Percentiles rank a stretch among this genome's conserved stretches.
These are phyloP conservation scores for Aurelia aurita DNA, from an alignment of 30 jellyfish, hydroid and myxozoan species.

Conservation along the genomic window DNA sequence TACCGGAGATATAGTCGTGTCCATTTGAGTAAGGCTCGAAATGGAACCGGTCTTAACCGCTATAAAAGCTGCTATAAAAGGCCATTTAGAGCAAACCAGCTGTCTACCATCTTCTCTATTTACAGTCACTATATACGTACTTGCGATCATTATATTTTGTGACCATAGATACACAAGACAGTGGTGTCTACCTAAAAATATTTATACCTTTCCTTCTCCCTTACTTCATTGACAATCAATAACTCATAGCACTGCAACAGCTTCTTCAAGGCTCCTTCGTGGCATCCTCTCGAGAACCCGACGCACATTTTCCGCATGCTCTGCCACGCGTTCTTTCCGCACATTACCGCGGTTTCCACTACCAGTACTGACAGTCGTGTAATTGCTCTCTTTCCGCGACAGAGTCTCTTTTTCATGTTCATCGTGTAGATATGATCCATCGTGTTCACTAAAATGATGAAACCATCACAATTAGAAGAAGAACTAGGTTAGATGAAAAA, in stretches of 20 bases:
- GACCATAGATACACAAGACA: too few relatives aligned
- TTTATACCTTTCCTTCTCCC: too few relatives aligned
- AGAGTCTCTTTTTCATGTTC: slow-evolving; percentile 35
- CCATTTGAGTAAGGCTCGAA: too few relatives aligned
- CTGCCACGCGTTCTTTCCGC: slow-evolving; percentile 74
- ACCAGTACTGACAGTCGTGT: slow-evolving; percentile 15
- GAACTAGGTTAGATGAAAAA: not conserved
- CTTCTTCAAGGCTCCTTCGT: slow-evolving; percentile 71
- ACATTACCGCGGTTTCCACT: slow-evolving; percentile 38
- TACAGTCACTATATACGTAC: too few relatives aligned
- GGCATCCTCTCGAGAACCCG: slow-evolving; percentile 82
- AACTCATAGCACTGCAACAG: slow-evolving; percentile 21
- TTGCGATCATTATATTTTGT: too few relatives aligned
- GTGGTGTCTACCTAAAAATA: too few relatives aligned
- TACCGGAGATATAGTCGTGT: too few relatives aligned
- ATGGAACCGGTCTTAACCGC: too few relatives aligned
- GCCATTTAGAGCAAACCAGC: too few relatives aligned
- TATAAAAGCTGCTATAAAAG: too few relatives aligned
- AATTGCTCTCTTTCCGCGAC: slow-evolving; percentile 23
- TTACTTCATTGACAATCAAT: too few relatives aligned
- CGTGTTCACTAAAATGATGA: slow-evolving; percentile 26
- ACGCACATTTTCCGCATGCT: slow-evolving; percentile 89
- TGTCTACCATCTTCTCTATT: too few relatives aligned
- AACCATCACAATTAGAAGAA: not conserved
- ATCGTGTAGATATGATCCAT: slow-evolving; percentile 32